Base-by-base conservation (phyloP, 2,797 vertebrate genomes). In the Natrix natrix region DNA sequence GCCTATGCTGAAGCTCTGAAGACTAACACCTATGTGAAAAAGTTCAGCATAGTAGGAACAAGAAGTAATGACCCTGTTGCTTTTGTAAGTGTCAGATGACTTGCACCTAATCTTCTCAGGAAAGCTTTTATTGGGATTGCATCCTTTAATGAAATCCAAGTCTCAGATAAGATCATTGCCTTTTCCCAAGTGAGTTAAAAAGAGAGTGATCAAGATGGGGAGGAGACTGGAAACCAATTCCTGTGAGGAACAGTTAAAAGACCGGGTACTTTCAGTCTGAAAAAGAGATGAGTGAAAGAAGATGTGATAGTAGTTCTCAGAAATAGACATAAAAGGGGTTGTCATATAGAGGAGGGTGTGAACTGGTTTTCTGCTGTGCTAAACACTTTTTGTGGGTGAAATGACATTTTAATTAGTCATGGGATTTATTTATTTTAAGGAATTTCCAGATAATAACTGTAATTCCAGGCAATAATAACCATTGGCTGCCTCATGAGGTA, bases 61-160 rank as follows among this genome's bases (percentile, higher is more conserved):
- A 97, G 99, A 94, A 99, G 99, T 97, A 99, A 99, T 0, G 99
- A 99, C 95, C 99, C 99, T 0, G 98, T 99, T 93, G 99, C 99
- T 1, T 98, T 98, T 83, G 99, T 99, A 97, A 98, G 99, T 98
- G 92, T 89, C 32, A 26, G 74, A 86, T 43, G 52, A 61, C 37
- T 89, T 89, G 5, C 11, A 13, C 26, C 26, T 94, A 63, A 66
- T 56, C 0, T 0, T 57, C n/a, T 17, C 43, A 4, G 0, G 52
- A 17, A 86, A 13, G 52, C 5, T 94, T 90, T 94, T 90, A 87
- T 87, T 91, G 91, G 28, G 91, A 13, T 90, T 93, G 83, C 43
- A 90, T n/a, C 86, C 3, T 0, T 94, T 91, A 3, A 0, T 69
- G 83, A 11, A 32, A 26, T 37, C 14, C 13, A 88, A 48, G 43